Evolutionary conservation across 2,797 vertebrate genomes (phyloP), one percentile per base, ranked within the genome.

Genomic region (Malurus leucopterus): DNA sequence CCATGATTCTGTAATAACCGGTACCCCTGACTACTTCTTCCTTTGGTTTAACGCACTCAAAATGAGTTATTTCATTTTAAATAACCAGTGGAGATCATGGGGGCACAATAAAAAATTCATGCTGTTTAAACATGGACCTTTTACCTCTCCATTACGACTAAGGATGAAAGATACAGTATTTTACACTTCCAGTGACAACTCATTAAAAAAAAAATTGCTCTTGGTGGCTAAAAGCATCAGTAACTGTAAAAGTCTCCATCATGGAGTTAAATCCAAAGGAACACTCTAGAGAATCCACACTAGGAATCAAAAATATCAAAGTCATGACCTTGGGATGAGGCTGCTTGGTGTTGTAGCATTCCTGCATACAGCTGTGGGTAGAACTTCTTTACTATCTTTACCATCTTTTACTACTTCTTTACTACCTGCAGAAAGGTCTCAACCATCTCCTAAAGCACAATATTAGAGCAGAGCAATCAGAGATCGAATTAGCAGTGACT

Each of bases 281-380:
- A 74, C 3, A 4, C 0, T 3, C 34, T 54, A 30, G 19, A 68
- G 54, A 32, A 64, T 46, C 27, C 11, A 30, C 15, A 43, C 5
- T 26, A 59, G 15, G 22, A 58, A 88, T 68, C 30, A 36, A 18
- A 83, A 43, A 13, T 29, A 47, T 50, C 36, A 65, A 85, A 88
- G 50, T 9, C 46, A 29, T 23, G 21, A 22, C 11, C 17, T 41
- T 40, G 27, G 17, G 53, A 55, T 0, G 0, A 79, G 72, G 46
- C 50, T 87, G 63, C 55, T 67, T 57, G 26, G 43, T 13, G 24
- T 55, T 0, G 0, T 9, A 44, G 67, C 32, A 62, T 54, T 24
- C 50, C 46, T 59, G 36, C 7, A 2, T 27, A n/a, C 3, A 55
- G 69, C 23, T 49, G n/a, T 50, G n/a, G 32, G 46, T 40, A 54